Base-by-base conservation (phyloP, 2,113 vertebrate genomes). In the Coptodon bakossiorum region DNA sequence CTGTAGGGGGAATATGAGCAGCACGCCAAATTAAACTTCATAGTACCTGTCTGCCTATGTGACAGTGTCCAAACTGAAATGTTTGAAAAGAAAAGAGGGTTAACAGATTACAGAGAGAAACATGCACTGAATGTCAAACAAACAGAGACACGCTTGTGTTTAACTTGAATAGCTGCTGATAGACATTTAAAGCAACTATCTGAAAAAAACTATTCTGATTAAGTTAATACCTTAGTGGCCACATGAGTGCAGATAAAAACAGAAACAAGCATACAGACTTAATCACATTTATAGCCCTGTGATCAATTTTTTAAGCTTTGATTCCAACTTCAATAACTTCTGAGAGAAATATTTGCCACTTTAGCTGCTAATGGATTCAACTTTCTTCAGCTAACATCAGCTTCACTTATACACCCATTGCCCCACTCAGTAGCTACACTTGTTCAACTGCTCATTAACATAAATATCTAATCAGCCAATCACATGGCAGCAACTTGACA, bases 21-120 rank as follows among this genome's bases (percentile, higher is more conserved):
- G 61, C 73, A 95, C 92, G 93, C 83, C 84, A 91, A 29, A 95
- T 86, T 88, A 91, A 90, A 84, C 91, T 89, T 82, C 80, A 89
- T 83, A 93, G 91, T 95, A 92, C 94, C 95, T 95, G 96, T 97
- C 96, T 97, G 89, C 89, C 92, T 96, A 96, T 96, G 96, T 95
- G 96, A 97, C 89, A 97, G 92, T 95, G 94, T 94, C 94, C 95
- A 96, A 94, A 96, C 92, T 89, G 88, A 97, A 96, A 97, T 95
- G 66, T 94, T 83, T 90, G 43, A 94, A 94, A 93, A 91, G 90
- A 95, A 96, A 96, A 93, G 89, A 94, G 96, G 88, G 92, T 96
- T 96, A 95, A 96, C 90, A 94, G 82, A 95, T 93, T 56, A 94
- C 84, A 95, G 83, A 82, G 92, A 93, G 43, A 93, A 92, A 94